Evolutionary conservation across 1,140 invertebrate genomes (phyloP).

Genomic region (Drosophila melanogaster): DNA sequence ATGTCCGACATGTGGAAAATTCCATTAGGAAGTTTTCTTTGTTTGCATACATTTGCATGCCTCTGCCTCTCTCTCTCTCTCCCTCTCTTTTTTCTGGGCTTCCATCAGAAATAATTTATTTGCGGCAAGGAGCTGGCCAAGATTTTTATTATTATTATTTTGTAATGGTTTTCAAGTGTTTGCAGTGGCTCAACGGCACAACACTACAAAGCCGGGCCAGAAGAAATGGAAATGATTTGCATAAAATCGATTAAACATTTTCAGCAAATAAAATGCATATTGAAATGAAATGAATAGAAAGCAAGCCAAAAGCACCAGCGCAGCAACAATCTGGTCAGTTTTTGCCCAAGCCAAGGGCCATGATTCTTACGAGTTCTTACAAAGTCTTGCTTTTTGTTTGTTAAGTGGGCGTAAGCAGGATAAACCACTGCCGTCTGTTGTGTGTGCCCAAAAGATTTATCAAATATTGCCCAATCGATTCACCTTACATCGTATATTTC

Average conservation of each 20-base stretch:
- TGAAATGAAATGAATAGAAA: slow-evolving; percentile 69
- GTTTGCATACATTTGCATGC: slow-evolving; percentile 80
- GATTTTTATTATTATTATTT: slow-evolving; percentile 79
- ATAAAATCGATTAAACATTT: slow-evolving; percentile 80
- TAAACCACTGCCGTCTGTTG: background rate
- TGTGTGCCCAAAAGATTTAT: slow-evolving; percentile 53
- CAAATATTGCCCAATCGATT: slow-evolving; percentile 36
- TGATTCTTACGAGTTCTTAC: slow-evolving; percentile 13
- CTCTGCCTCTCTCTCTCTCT: background rate
- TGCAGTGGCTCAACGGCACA: slow-evolving; percentile 40
- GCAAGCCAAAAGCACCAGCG: slow-evolving; percentile 37
- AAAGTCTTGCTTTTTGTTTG: slow-evolving; percentile 24
- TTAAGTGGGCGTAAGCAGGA: slow-evolving; percentile 14
- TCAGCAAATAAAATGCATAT: slow-evolving; percentile 75
- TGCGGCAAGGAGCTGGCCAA: slow-evolving; percentile 53
- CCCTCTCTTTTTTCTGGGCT: slow-evolving; percentile 10
- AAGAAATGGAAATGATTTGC: slow-evolving; percentile 75
- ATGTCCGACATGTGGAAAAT: slow-evolving; percentile 80
- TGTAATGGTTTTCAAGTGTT: slow-evolving; percentile 79
- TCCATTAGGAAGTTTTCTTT: slow-evolving; percentile 81
- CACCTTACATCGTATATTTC: slow-evolving; percentile 22
- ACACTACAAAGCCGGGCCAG: slow-evolving; percentile 10
- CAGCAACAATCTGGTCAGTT: slow-evolving; percentile 29
- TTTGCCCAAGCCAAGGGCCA: slow-evolving; percentile 16
- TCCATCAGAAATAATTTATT: slow-evolving; percentile 68